Percentiles rank a stretch among this genome's conserved stretches.
phyloP scores from a whole-genome alignment of 1,140 invertebrate species.

The Bactericera cockerelli region DNA sequence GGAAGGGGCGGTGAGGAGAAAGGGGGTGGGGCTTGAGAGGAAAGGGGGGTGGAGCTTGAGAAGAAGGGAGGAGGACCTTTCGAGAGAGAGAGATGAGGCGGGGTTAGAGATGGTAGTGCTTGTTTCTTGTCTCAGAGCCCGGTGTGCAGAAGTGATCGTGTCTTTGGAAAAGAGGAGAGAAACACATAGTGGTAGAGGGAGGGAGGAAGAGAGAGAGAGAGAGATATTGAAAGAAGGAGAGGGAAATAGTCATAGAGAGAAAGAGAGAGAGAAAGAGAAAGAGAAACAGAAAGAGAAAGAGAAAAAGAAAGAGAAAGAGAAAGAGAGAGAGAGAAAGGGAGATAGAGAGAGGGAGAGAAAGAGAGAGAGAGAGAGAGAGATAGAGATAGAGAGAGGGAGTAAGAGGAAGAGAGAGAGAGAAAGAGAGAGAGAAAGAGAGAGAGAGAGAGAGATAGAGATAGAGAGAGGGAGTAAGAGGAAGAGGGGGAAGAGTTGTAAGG shows the following conservation, averaged over 20 bases:
- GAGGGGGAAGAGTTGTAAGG: background rate
- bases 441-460: conserved; percentile 1
- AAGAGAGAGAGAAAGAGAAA: conserved; percentile 1
- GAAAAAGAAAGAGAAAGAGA: background rate
- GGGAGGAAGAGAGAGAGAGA: background rate
- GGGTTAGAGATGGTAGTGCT: too few relatives aligned
- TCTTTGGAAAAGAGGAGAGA: background rate
- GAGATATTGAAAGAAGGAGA: too few relatives aligned
- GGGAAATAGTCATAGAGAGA: background rate
- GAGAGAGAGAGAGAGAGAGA: too few relatives aligned
- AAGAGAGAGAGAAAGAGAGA: conserved; percentile 5
- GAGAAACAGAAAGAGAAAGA: background rate
- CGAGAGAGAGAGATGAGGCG: too few relatives aligned
- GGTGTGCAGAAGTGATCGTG: too few relatives aligned
- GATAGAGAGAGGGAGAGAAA: background rate
- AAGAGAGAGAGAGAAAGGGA: background rate
- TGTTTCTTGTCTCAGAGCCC: too few relatives aligned
- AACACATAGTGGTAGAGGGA: background rate
- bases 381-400: background rate
- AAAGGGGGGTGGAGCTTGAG: too few relatives aligned
- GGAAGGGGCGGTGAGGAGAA: too few relatives aligned
- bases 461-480: background rate
- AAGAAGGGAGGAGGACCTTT: too few relatives aligned
- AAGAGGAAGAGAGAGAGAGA: conserved; percentile 3
- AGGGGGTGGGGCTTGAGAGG: too few relatives aligned